phyloP scores from a whole-genome alignment of 2,797 vertebrate genomes.

The Craterocephalus amniculus region DNA sequence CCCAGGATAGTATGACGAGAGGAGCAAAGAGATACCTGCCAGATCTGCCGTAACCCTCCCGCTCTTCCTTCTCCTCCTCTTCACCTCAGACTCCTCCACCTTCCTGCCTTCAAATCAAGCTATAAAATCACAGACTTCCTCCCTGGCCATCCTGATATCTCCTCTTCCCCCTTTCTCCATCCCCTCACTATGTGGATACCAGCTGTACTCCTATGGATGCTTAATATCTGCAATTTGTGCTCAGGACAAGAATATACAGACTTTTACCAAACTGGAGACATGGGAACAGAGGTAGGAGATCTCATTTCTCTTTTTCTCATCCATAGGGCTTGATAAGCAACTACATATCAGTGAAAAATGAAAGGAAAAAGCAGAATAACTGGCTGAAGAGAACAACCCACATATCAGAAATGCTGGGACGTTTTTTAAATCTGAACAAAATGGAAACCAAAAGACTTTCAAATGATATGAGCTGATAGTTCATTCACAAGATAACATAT shows the following conservation, averaged over 20 bases:
- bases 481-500: too few relatives aligned
- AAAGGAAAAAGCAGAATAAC: slow-evolving; percentile 5
- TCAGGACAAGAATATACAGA: slow-evolving; percentile 72
- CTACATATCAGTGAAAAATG: background rate
- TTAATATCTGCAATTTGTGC: slow-evolving; percentile 70
- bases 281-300: slow-evolving; percentile 74
- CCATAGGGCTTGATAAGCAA: background rate
- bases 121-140: slow-evolving; percentile 24
- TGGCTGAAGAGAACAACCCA: background rate
- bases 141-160: slow-evolving; percentile 37
- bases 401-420: too few relatives aligned
- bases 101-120: slow-evolving; percentile 40
- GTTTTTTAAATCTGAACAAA: too few relatives aligned
- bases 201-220: slow-evolving; percentile 79
- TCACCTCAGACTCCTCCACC: slow-evolving; percentile 37
- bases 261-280: slow-evolving; percentile 70
- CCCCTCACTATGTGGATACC: slow-evolving; percentile 82
- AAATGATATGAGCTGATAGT: too few relatives aligned
- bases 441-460: too few relatives aligned
- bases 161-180: slow-evolving; percentile 47
- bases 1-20: slow-evolving; percentile 75
- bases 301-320: background rate
- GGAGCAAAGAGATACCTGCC: slow-evolving; percentile 51
- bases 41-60: slow-evolving; percentile 40
- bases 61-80: slow-evolving; percentile 40